These are phyloP conservation scores for Lasiurus cinereus DNA, from an alignment of 2,113 vertebrate species.

Conservation along the genomic window DNA sequence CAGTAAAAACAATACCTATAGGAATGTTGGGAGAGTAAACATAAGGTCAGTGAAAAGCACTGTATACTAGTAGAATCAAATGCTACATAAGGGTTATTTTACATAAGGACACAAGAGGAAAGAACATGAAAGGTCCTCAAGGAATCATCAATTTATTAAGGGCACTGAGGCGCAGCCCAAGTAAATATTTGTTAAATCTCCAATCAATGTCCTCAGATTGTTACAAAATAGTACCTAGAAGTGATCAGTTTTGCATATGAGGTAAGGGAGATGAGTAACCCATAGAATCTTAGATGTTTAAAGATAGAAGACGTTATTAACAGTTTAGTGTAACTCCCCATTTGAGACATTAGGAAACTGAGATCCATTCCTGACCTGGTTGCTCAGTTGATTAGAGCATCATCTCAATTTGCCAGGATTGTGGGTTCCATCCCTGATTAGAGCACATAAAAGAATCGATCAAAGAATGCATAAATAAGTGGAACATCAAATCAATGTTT, in stretches of 20 bases:
- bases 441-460: neutral
- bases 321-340: neutral
- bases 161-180: neutral
- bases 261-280: neutral
- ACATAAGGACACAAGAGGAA: neutral
- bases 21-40: neutral
- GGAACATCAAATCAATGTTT: neutral
- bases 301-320: neutral
- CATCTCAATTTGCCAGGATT: neutral
- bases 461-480: neutral
- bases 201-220: neutral
- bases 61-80: neutral
- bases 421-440: neutral
- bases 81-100: neutral
- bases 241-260: neutral
- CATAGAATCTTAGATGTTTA: neutral
- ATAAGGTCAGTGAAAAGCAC: neutral
- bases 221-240: slow-evolving; percentile 14
- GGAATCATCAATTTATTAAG: slow-evolving; percentile 35
- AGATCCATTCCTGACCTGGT: neutral
- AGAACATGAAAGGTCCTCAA: neutral
- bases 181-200: slow-evolving; percentile 36
- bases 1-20: neutral
- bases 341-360: neutral
- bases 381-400: neutral